These are phyloP conservation scores for Plotosus lineatus DNA, from an alignment of 2,113 vertebrate genomes.

Conservation along the genomic window DNA sequence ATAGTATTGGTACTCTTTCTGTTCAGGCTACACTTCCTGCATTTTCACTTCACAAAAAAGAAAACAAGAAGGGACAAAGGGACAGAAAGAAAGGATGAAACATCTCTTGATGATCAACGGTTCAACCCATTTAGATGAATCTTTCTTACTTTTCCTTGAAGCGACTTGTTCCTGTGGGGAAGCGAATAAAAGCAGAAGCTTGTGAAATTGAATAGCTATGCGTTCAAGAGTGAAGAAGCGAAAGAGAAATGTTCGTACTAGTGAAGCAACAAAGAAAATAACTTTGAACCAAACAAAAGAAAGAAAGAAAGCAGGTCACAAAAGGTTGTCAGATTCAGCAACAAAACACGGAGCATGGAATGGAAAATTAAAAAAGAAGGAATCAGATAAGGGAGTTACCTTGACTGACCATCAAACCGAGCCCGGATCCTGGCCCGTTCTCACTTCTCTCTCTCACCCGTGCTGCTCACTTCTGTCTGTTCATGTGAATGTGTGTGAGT, in stretches of 20 bases:
- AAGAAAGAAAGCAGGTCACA: neutral
- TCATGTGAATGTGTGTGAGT: slow-evolving; percentile 44
- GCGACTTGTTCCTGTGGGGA: slow-evolving; percentile 10
- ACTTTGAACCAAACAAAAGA: neutral
- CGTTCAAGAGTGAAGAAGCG: slow-evolving; percentile 21
- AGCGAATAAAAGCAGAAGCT: slow-evolving; percentile 48
- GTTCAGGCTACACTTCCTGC: slow-evolving; percentile 6
- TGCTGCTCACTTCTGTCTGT: slow-evolving; percentile 33
- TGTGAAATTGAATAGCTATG: slow-evolving; percentile 23
- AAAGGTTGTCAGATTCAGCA: neutral
- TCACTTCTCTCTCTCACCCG: slow-evolving; percentile 48
- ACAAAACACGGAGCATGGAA: no score
- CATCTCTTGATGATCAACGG: neutral
- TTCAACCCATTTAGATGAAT: neutral
- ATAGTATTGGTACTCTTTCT: neutral
- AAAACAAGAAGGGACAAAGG: slow-evolving; percentile 10
- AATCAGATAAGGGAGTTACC: neutral
- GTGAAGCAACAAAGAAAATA: neutral
- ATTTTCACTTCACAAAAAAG: neutral
- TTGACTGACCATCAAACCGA: neutral
- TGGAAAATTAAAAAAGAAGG: neutral
- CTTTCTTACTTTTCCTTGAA: slow-evolving; percentile 7
- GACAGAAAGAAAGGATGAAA: slow-evolving; percentile 14
- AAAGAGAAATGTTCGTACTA: slow-evolving; percentile 39
- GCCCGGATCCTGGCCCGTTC: slow-evolving; percentile 37